phyloP scores from a whole-genome alignment of 1,140 invertebrate genomes.

The Anoplophora glabripennis region DNA sequence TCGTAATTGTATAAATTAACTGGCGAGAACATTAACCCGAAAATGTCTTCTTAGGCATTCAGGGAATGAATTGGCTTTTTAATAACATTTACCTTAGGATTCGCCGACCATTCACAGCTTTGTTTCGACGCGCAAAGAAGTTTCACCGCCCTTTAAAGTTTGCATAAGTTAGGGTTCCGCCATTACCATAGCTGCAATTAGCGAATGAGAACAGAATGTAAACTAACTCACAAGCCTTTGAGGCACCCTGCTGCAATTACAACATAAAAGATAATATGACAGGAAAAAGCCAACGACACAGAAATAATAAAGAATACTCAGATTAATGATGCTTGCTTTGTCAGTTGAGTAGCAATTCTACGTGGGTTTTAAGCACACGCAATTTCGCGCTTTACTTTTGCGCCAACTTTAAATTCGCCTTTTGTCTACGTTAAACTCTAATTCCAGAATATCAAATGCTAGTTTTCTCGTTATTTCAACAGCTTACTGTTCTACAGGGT shows the following conservation, averaged over 20 bases:
- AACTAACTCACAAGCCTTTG: constrained; percentile 29
- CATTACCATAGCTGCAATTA: neutral
- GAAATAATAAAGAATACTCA: constrained; percentile 35
- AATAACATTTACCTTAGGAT: no score
- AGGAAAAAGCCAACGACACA: constrained; percentile 35
- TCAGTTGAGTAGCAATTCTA: constrained; percentile 13
- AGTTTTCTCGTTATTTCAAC: no score
- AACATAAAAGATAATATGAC: constrained; percentile 34
- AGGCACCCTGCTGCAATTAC: constrained; percentile 29
- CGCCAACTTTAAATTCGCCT: neutral
- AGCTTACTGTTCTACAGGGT: no score
- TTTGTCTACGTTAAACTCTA: constrained; percentile 6
- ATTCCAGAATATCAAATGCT: no score
- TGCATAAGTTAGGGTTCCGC: no score
- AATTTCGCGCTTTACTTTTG: constrained; percentile 21
- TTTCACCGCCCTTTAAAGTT: no score
- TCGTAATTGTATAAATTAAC: no score
- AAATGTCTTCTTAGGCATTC: no score
- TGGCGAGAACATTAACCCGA: no score
- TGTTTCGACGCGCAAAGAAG: no score
- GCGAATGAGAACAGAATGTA: constrained; percentile 17
- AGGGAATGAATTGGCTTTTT: no score
- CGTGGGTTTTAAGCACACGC: constrained; percentile 25
- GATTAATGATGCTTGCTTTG: constrained; percentile 34
- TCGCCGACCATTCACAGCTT: no score